phyloP scores from a whole-genome alignment of 2,797 vertebrate species.

The Ceryle rudis region DNA sequence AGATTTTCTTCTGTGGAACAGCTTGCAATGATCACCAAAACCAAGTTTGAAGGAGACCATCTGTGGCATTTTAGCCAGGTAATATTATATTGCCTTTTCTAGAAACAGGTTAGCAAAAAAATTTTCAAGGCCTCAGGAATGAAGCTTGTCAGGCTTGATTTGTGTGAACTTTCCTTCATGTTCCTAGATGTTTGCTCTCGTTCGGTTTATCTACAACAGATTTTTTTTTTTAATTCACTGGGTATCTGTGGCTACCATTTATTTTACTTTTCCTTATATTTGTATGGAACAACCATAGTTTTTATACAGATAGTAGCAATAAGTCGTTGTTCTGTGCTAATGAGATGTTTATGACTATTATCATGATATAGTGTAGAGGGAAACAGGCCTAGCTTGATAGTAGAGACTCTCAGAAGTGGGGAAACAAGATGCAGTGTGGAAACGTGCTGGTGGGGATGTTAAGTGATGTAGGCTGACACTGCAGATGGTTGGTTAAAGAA shows the following conservation, averaged over 20 bases:
- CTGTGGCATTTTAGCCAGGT: neutral
- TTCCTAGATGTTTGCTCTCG: neutral
- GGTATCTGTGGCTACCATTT: neutral
- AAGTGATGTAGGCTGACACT: neutral
- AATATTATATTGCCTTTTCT: neutral
- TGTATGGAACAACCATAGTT: neutral
- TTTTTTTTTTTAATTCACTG: neutral
- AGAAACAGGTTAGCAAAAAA: slow-evolving; percentile 4
- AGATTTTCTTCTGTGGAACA: neutral
- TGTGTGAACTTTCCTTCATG: neutral
- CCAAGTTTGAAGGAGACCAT: neutral
- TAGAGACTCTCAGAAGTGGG: neutral
- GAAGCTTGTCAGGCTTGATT: neutral
- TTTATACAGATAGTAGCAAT: neutral
- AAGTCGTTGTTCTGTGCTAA: neutral
- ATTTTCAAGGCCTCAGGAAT: neutral
- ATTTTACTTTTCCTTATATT: neutral
- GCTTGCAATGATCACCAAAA: slow-evolving; percentile 8
- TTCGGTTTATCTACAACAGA: neutral
- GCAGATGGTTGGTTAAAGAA: neutral
- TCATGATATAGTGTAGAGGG: neutral
- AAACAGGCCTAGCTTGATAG: neutral
- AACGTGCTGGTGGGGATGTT: neutral
- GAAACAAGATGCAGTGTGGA: accelerated
- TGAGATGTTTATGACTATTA: neutral